Percentiles rank a stretch among this genome's conserved stretches.
These are phyloP conservation scores for Porites evermanni DNA, from an alignment of 92 coral and sea anemone species.

Conservation along the genomic window DNA sequence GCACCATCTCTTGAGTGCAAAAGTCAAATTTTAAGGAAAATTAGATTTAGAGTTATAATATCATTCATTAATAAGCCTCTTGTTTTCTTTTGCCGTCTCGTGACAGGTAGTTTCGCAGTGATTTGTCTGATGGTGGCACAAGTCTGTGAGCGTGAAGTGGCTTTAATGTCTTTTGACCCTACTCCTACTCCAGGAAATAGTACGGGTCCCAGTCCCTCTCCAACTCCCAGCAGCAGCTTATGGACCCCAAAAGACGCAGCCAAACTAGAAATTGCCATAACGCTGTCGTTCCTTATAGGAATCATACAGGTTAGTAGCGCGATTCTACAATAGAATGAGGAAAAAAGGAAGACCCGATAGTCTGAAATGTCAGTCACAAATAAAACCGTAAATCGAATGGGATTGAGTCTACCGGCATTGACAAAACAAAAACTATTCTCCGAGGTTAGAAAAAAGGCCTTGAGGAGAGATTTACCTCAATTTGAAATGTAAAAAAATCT, in stretches of 20 bases:
- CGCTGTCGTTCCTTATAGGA: slow-evolving; percentile 89
- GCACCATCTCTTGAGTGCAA: no score
- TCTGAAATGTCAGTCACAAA: no score
- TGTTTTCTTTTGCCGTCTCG: background rate
- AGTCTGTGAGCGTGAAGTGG: slow-evolving; percentile 79
- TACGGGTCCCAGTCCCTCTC: slow-evolving; percentile 33
- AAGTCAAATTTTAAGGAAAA: no score
- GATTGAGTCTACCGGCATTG: no score
- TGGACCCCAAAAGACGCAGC: slow-evolving; percentile 80
- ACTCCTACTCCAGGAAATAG: slow-evolving; percentile 42
- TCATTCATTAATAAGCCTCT: background rate
- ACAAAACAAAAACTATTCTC: no score
- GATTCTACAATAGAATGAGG: no score
- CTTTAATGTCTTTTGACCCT: slow-evolving; percentile 17
- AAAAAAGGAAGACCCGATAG: no score
- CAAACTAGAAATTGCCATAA: slow-evolving; percentile 85
- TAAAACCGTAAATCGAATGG: no score
- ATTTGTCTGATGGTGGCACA: slow-evolving; percentile 83
- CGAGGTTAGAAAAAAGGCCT: no score
- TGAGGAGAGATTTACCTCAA: no score
- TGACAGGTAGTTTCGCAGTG: slow-evolving; percentile 85
- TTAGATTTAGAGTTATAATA: no score
- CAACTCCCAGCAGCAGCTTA: slow-evolving; percentile 17
- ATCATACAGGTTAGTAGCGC: slow-evolving; percentile 78
- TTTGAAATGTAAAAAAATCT: no score